A percentile compares a stretch with the other conserved stretches of the same genome.
Conservation (phyloP, 2,888 invertebrate species). For the Drosophila paramelanica region DNA sequence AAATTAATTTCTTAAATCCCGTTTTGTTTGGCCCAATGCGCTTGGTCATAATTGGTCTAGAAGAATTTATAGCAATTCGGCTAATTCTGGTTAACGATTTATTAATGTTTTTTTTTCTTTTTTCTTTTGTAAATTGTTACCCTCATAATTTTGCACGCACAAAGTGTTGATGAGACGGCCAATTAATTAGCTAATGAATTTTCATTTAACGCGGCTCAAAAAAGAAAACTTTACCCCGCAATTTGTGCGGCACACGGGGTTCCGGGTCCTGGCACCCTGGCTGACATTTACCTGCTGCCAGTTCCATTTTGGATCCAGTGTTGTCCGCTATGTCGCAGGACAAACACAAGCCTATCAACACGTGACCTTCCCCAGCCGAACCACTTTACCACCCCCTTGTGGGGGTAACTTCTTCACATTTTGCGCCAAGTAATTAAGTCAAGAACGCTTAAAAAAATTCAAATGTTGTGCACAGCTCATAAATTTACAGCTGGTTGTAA, state of each 20-base stretch:
- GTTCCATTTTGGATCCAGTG: constrained; percentile 23
- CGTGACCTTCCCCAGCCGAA: background rate
- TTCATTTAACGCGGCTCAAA: constrained; percentile 37
- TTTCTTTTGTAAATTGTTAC: background rate
- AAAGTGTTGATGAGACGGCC: constrained; percentile 41
- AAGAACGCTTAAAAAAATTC: constrained; percentile 56
- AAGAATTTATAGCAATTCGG: constrained; percentile 19
- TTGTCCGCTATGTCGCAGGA: constrained; percentile 16
- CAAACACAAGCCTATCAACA: constrained; percentile 18
- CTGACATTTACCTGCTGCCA: constrained; percentile 41
- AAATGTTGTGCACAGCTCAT: constrained; percentile 44
- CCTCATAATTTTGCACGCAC: constrained; percentile 20
- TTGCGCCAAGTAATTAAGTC: constrained; percentile 54
- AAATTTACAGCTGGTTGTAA: constrained; percentile 43
- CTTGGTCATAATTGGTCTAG: constrained; percentile 15
- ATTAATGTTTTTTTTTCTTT: constrained; percentile 17
- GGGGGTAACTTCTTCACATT: constrained; percentile 19
- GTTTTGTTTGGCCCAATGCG: constrained; percentile 21
- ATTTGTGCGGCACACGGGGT: constrained; percentile 31
- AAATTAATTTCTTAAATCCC: constrained; percentile 47
- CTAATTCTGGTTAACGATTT: constrained; percentile 24
- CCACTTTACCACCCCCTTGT: constrained; percentile 1
- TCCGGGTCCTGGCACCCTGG: constrained; percentile 3
- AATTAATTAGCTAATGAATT: constrained; percentile 76
- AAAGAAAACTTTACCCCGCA: constrained; percentile 36